Evolutionary conservation across 1,140 invertebrate genomes (phyloP).

Genomic region (Gonatopus flavifemur): DNA sequence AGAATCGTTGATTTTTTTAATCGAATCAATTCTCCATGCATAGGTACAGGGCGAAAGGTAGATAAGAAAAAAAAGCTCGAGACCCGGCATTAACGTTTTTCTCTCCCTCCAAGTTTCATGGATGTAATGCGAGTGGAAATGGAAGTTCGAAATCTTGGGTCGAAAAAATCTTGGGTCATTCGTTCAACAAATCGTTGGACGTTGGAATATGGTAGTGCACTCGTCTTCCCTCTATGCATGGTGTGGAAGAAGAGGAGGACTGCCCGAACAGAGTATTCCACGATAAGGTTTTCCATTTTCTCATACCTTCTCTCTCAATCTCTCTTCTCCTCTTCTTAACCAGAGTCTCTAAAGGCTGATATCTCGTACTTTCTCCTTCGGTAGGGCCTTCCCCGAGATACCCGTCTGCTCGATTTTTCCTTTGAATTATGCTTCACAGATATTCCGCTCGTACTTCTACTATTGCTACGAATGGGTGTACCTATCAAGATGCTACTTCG

Average conservation of each 20-base stretch:
- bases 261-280: conserved; percentile 22
- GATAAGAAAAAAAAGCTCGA: no score
- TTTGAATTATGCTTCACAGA: conserved; percentile 32
- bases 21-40: no score
- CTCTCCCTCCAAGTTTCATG: no score
- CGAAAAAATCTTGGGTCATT: conserved; percentile 27
- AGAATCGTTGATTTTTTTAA: no score
- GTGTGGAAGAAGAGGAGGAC: no score
- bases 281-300: conserved; percentile 40
- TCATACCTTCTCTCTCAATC: no score
- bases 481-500: conserved; percentile 10
- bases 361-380: conserved; percentile 9
- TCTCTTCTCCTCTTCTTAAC: background rate
- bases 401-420: conserved; percentile 20
- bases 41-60: no score
- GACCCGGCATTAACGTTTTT: no score
- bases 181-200: conserved; percentile 32
- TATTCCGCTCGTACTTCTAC: conserved; percentile 23
- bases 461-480: conserved; percentile 1
- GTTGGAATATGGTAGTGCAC: conserved; percentile 9
- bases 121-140: no score
- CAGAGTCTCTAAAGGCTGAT: conserved; percentile 6
- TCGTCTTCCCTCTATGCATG: conserved; percentile 8
- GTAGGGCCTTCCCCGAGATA: conserved; percentile 20
- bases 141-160: no score